phyloP scores from a whole-genome alignment of 2,888 invertebrate genomes.

The Melanophora roralis region DNA sequence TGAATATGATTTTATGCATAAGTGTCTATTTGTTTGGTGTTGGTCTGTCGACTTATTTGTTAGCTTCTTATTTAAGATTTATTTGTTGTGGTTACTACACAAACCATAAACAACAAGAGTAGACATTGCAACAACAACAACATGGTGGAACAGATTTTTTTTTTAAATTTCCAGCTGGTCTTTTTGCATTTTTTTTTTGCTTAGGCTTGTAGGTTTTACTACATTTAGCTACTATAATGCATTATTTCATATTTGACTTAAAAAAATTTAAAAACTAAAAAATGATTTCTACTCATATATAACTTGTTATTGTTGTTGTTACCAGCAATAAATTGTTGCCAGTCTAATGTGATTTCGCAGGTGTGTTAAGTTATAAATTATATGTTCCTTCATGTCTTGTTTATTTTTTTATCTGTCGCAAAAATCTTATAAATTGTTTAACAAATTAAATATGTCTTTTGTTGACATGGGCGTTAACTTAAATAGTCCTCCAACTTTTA shows the following conservation, averaged over 20 bases:
- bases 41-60: constrained; percentile 58
- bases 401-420: background rate
- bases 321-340: constrained; percentile 17
- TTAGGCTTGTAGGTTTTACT: too few relatives aligned
- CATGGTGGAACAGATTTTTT: background rate
- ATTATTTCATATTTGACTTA: background rate
- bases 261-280: background rate
- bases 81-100: constrained; percentile 56
- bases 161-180: constrained; percentile 21
- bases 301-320: background rate
- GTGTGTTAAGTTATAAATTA: constrained; percentile 17
- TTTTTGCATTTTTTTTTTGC: background rate
- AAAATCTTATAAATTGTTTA: constrained; percentile 46
- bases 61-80: constrained; percentile 62
- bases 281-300: background rate
- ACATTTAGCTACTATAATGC: background rate
- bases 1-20: constrained; percentile 43
- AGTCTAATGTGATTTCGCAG: background rate
- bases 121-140: constrained; percentile 4
- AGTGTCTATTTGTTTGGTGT: constrained; percentile 44
- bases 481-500: background rate
- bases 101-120: constrained; percentile 18
- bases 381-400: background rate
- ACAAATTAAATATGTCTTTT: constrained; percentile 53
- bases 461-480: constrained; percentile 57